phyloP scores from a whole-genome alignment of 2,888 invertebrate genomes.

The Elaeidobius kamerunicus region DNA sequence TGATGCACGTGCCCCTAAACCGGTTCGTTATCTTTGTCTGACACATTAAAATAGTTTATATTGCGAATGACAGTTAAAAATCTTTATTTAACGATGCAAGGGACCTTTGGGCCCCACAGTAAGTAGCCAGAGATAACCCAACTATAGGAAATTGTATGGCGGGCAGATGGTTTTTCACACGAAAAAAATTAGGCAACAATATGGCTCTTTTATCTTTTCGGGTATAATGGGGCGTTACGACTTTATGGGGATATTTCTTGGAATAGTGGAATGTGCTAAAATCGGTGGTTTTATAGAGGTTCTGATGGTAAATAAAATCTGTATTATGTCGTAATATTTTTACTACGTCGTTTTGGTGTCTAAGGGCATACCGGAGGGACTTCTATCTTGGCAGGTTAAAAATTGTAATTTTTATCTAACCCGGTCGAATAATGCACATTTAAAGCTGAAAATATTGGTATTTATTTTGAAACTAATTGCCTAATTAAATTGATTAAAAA shows the following conservation, averaged over 20 bases:
- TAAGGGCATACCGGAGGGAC: too few species aligned
- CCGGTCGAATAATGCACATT: too few species aligned
- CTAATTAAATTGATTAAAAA: too few species aligned
- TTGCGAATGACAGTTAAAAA: constrained; percentile 26
- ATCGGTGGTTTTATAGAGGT: too few species aligned
- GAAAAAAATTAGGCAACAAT: constrained; percentile 16
- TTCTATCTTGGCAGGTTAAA: too few species aligned
- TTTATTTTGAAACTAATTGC: too few species aligned
- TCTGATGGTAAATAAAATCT: too few species aligned
- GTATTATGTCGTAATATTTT: too few species aligned
- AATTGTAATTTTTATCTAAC: too few species aligned
- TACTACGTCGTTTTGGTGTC: too few species aligned
- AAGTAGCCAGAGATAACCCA: constrained; percentile 16
- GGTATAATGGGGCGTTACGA: constrained; percentile 1
- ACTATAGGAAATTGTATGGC: constrained; percentile 15
- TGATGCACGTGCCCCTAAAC: constrained; percentile 27
- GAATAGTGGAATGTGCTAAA: background rate
- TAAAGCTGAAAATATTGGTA: too few species aligned
- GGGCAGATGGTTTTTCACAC: constrained; percentile 29
- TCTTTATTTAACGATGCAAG: constrained; percentile 24
- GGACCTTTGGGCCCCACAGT: constrained; percentile 13
- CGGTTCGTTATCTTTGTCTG: constrained; percentile 19
- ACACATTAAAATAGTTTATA: background rate
- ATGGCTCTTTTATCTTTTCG: constrained; percentile 6
- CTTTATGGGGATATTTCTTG: constrained; percentile 7